phyloP scores from a whole-genome alignment of 1,140 invertebrate genomes.

The Eueides isabella region DNA sequence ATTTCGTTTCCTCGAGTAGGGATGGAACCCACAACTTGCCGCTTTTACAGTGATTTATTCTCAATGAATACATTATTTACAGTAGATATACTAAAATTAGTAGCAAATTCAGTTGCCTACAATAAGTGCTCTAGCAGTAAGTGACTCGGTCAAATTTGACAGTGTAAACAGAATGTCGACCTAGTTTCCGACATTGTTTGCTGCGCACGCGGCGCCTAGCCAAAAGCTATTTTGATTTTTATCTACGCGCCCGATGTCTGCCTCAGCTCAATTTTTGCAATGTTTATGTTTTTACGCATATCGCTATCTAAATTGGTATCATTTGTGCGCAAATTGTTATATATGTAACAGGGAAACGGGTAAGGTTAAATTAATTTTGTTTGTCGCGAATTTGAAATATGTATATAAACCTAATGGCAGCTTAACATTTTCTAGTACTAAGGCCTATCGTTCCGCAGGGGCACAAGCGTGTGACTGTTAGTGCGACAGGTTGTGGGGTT shows the following conservation, averaged over 20 bases:
- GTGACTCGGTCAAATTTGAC: slow-evolving; percentile 46
- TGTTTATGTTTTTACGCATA: slow-evolving; percentile 31
- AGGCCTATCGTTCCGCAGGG: too few relatives aligned
- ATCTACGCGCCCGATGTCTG: slow-evolving; percentile 59
- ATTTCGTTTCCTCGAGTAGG: too few relatives aligned
- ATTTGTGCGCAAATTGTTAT: slow-evolving; percentile 20
- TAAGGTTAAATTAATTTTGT: not conserved
- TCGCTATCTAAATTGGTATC: slow-evolving; percentile 3
- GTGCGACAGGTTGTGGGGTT: too few relatives aligned
- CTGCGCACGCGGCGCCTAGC: slow-evolving; percentile 63
- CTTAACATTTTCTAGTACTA: not conserved
- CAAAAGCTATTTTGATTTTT: slow-evolving; percentile 74
- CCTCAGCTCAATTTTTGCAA: slow-evolving; percentile 54
- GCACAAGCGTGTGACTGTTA: too few relatives aligned
- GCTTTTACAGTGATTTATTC: too few relatives aligned
- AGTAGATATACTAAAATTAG: not conserved
- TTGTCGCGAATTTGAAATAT: not conserved
- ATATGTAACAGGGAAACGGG: slow-evolving; percentile 17
- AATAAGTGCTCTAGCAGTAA: not conserved
- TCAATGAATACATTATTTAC: too few relatives aligned
- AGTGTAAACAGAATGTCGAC: slow-evolving; percentile 71
- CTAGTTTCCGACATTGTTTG: slow-evolving; percentile 73
- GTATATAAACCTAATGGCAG: not conserved
- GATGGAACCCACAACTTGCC: too few relatives aligned
- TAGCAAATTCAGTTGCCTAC: not conserved